These are phyloP conservation scores for Channa striata DNA, from an alignment of 2,797 vertebrate species.

Conservation along the genomic window DNA sequence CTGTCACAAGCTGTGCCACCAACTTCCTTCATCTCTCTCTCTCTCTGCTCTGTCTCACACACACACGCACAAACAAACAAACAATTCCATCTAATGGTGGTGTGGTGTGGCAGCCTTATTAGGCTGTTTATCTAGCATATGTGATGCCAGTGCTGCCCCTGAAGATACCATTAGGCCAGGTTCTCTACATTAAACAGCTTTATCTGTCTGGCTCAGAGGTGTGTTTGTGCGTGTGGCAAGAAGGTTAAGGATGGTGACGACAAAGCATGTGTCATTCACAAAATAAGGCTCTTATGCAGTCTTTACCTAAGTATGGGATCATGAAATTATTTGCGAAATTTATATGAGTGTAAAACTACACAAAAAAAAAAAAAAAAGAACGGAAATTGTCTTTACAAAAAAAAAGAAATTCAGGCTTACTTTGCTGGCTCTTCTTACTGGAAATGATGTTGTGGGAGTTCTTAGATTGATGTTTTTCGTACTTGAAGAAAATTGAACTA, in stretches of 20 bases:
- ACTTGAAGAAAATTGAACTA: not conserved
- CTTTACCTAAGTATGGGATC: slow-evolving; percentile 1
- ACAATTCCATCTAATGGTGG: slow-evolving; percentile 30
- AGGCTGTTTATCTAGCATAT: slow-evolving; percentile 55
- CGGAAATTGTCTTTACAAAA: not conserved
- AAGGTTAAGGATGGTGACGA: slow-evolving; percentile 3
- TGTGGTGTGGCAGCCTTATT: slow-evolving; percentile 45
- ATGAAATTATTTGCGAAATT: too few relatives aligned
- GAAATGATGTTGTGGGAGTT: not conserved
- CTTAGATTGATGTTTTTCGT: not conserved
- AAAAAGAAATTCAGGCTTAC: not conserved
- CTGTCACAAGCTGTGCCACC: slow-evolving; percentile 43
- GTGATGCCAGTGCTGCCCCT: slow-evolving; percentile 37
- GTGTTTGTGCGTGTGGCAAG: not conserved
- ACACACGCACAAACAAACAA: slow-evolving; percentile 15
- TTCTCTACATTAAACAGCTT: slow-evolving; percentile 68
- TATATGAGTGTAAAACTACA: not conserved
- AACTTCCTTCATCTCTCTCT: slow-evolving; percentile 42
- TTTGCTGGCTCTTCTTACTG: not conserved
- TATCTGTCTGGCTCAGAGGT: slow-evolving; percentile 55
- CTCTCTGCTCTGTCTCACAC: not conserved
- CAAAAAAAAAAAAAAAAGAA: not conserved
- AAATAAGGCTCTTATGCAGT: slow-evolving; percentile 3
- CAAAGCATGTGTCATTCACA: slow-evolving; percentile 10
- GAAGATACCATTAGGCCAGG: slow-evolving; percentile 56